phyloP scores from a whole-genome alignment of 2,888 invertebrate species.

The Dynastes tityus region DNA sequence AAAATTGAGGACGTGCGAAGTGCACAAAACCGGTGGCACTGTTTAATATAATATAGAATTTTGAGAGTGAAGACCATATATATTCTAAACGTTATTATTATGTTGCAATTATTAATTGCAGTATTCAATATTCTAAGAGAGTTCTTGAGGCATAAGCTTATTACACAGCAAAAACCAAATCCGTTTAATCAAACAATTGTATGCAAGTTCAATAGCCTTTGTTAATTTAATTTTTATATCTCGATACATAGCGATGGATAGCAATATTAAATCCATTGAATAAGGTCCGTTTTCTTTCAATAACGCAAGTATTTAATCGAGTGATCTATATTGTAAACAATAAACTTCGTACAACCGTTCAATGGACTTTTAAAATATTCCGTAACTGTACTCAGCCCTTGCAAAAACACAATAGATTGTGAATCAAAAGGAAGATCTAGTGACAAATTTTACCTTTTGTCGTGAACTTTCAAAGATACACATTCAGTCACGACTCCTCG shows the following conservation, averaged over 20 bases:
- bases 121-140: too few relatives aligned
- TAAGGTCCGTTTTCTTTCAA: not conserved
- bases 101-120: too few relatives aligned
- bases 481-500: constrained; percentile 35
- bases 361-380: constrained; percentile 3
- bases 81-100: too few relatives aligned
- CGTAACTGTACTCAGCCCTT: constrained; percentile 12
- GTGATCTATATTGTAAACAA: constrained; percentile 5
- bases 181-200: too few relatives aligned
- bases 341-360: constrained; percentile 1
- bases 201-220: too few relatives aligned
- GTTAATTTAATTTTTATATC: too few relatives aligned
- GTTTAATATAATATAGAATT: too few relatives aligned
- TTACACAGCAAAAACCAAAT: too few relatives aligned
- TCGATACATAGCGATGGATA: not conserved
- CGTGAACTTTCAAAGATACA: constrained; percentile 45
- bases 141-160: too few relatives aligned
- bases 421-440: constrained; percentile 38
- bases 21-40: too few relatives aligned
- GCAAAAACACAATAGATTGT: constrained; percentile 36
- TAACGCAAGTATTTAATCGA: not conserved
- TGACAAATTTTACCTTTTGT: constrained; percentile 40
- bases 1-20: too few relatives aligned
- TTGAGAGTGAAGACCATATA: too few relatives aligned
- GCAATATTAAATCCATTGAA: not conserved